Conservation (phyloP, 1,140 invertebrate species). For the Microplitis mediator region DNA sequence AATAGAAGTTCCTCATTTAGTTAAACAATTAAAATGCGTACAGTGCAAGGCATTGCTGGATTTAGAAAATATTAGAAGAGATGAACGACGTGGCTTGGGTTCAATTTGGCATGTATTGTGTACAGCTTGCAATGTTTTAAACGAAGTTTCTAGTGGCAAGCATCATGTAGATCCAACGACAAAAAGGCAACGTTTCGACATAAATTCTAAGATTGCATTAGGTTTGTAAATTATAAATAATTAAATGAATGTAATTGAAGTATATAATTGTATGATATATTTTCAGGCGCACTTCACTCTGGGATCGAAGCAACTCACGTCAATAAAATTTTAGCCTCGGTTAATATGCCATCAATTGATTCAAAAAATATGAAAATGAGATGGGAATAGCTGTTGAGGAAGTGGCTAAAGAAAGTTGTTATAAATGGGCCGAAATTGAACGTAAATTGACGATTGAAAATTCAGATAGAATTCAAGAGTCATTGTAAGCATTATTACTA, state of each 20-base stretch:
- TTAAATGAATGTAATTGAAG: background rate
- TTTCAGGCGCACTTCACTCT: conserved; percentile 5
- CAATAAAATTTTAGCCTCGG: background rate
- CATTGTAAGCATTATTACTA: no score
- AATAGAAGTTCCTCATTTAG: background rate
- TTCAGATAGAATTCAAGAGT: no score
- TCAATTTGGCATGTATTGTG: background rate
- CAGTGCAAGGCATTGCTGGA: background rate
- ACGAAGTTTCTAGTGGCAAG: background rate
- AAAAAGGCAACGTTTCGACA: background rate
- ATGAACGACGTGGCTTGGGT: background rate
- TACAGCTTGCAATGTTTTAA: background rate
- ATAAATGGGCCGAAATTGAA: no score
- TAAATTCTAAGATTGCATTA: conserved; percentile 15
- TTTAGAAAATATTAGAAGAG: background rate
- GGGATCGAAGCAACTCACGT: conserved; percentile 6
- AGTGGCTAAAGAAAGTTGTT: no score
- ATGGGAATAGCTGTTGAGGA: no score
- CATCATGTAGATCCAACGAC: background rate
- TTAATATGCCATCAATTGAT: background rate
- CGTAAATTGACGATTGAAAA: no score
- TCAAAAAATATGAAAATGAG: no score
- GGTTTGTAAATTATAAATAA: conserved; percentile 3
- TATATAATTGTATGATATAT: background rate
- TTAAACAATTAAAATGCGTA: background rate